Percentiles rank a stretch among this genome's conserved stretches.
Evolutionary conservation across 2,113 vertebrate species (phyloP).

Genomic region (Tachycineta bicolor): DNA sequence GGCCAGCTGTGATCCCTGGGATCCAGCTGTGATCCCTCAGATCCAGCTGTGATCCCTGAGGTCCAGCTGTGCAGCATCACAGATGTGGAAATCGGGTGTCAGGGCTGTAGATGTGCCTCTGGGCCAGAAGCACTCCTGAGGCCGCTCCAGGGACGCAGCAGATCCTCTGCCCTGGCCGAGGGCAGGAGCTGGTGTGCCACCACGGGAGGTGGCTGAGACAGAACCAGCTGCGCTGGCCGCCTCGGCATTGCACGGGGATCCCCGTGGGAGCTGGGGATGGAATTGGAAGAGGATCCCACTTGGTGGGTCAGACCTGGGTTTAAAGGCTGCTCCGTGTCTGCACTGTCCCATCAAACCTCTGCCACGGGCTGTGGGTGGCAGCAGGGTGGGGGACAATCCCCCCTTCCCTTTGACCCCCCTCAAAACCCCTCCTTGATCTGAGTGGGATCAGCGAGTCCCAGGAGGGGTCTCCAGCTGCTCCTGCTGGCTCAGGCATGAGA

Average conservation of each 20-base stretch:
- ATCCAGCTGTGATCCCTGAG: fast-evolving
- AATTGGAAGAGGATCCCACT: background rate
- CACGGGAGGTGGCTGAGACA: background rate
- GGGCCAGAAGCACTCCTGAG: fast-evolving
- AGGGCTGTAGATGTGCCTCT: background rate
- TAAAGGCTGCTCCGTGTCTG: background rate
- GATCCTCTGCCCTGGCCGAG: background rate
- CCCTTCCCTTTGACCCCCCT: background rate
- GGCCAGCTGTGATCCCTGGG: fast-evolving
- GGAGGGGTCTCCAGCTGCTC: background rate
- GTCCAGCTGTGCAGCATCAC: background rate
- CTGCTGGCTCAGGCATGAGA: fast-evolving
- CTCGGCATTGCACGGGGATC: fast-evolving
- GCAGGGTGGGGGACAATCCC: background rate
- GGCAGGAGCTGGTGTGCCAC: background rate
- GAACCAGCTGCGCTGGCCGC: background rate
- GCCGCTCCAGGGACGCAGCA: background rate
- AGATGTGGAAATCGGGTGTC: background rate
- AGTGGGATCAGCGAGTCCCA: background rate
- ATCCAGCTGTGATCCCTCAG: background rate
- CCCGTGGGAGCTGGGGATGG: background rate
- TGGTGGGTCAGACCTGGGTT: background rate
- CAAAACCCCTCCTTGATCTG: background rate
- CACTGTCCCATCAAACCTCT: background rate
- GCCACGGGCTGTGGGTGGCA: background rate